A percentile compares a stretch with the other conserved stretches of the same genome.
phyloP scores from a whole-genome alignment of 2,113 vertebrate species.

The Clinocottus analis region DNA sequence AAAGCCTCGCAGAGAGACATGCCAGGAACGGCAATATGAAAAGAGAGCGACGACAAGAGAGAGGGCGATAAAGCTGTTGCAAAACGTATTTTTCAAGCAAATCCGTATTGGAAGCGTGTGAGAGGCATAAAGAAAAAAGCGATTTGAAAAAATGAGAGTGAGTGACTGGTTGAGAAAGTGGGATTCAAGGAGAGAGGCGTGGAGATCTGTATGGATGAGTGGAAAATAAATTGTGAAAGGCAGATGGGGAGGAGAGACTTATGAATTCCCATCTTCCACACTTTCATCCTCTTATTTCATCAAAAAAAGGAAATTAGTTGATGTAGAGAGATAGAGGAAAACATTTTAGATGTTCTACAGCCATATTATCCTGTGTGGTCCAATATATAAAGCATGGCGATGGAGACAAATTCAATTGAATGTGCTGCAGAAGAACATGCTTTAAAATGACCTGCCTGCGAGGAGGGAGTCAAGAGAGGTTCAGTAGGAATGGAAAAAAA shows the following conservation, averaged over 20 bases:
- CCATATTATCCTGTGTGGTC: background rate
- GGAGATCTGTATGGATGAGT: constrained; percentile 21
- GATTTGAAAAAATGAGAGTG: constrained; percentile 41
- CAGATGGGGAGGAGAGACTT: constrained; percentile 10
- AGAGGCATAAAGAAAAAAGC: constrained; percentile 22
- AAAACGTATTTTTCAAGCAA: constrained; percentile 35
- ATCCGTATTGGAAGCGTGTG: constrained; percentile 16
- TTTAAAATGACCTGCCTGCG: background rate
- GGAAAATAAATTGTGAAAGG: constrained; percentile 11
- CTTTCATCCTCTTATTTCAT: constrained; percentile 37
- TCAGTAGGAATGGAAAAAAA: background rate
- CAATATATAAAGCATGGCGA: background rate
- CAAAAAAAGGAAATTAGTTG: constrained; percentile 18
- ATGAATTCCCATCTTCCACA: constrained; percentile 11
- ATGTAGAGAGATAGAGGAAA: background rate
- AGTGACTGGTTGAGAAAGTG: constrained; percentile 24
- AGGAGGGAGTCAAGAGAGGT: background rate
- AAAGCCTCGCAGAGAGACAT: constrained; percentile 5
- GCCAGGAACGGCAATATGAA: constrained; percentile 13
- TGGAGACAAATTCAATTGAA: background rate
- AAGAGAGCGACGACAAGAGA: constrained; percentile 9
- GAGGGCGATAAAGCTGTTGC: constrained; percentile 10
- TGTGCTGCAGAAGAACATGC: background rate
- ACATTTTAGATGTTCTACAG: background rate
- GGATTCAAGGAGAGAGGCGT: constrained; percentile 21